Conservation (phyloP, 2,797 vertebrate species). For the Pogonophryne albipinna region DNA sequence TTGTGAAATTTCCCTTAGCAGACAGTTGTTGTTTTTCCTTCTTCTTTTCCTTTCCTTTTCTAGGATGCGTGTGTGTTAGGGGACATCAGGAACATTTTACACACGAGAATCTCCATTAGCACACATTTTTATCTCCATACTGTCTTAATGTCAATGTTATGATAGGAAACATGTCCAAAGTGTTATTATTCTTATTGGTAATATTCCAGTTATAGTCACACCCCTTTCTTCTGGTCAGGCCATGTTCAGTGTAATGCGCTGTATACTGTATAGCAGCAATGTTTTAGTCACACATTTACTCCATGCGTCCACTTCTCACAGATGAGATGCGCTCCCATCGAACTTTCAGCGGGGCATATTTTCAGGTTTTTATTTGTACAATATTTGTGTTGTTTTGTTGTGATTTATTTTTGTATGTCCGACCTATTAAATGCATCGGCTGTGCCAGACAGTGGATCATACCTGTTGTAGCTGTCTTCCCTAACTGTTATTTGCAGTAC, state of each 20-base stretch:
- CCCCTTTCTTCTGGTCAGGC: constrained; percentile 87
- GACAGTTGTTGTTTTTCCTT: constrained; percentile 70
- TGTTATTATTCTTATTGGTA: constrained; percentile 66
- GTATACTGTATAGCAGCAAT: constrained; percentile 80
- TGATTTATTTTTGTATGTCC: constrained; percentile 88
- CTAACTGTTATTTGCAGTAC: constrained; percentile 74
- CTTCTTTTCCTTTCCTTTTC: no score
- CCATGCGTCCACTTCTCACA: constrained; percentile 89
- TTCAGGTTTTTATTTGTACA: constrained; percentile 94
- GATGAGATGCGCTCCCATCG: constrained; percentile 89
- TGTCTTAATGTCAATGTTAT: constrained; percentile 74
- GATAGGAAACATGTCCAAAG: constrained; percentile 72
- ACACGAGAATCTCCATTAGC: constrained; percentile 58
- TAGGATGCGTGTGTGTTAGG: constrained; percentile 4
- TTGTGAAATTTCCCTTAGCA: constrained; percentile 85
- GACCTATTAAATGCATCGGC: constrained; percentile 85
- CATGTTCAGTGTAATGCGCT: constrained; percentile 82
- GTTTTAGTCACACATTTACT: constrained; percentile 93
- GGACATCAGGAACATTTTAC: constrained; percentile 74
- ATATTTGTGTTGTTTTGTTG: constrained; percentile 89
- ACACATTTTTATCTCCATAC: constrained; percentile 56
- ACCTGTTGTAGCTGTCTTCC: constrained; percentile 81
- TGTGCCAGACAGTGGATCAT: constrained; percentile 84
- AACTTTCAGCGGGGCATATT: constrained; percentile 92
- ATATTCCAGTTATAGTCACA: constrained; percentile 77